phyloP scores from a whole-genome alignment of 2,113 vertebrate genomes.

The Lathamus discolor region DNA sequence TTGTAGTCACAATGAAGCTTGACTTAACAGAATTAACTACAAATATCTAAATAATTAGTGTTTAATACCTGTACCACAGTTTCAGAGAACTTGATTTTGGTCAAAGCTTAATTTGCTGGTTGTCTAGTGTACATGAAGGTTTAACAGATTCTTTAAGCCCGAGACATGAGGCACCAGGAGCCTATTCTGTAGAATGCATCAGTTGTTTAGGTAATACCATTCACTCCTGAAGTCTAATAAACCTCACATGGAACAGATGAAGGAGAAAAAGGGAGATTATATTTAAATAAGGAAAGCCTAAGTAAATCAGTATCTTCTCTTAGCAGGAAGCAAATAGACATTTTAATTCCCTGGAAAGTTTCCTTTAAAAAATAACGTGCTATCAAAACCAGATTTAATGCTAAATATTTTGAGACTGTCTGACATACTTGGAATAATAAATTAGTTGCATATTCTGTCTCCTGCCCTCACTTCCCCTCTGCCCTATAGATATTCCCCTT shows the following conservation, averaged over 20 bases:
- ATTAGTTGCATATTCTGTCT: neutral
- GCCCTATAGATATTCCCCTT: neutral
- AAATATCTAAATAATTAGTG: neutral
- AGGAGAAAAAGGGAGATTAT: neutral
- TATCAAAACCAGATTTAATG: neutral
- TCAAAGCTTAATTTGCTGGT: neutral
- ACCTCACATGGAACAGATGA: neutral
- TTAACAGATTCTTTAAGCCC: neutral
- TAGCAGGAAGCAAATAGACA: neutral
- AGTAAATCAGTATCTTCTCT: neutral
- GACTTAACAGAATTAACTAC: neutral
- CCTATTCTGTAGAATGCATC: neutral
- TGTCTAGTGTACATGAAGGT: neutral
- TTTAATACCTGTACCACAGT: neutral
- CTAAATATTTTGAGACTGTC: neutral
- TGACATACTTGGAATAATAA: neutral
- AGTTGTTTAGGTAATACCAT: neutral
- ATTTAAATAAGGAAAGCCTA: neutral
- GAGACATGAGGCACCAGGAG: neutral
- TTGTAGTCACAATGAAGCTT: neutral
- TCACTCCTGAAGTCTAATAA: neutral
- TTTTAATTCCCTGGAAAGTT: neutral
- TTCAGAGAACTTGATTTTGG: neutral
- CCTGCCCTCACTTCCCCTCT: neutral
- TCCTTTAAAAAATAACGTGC: neutral